Conservation (phyloP, 2,888 invertebrate genomes). For the Thyatira batis region DNA sequence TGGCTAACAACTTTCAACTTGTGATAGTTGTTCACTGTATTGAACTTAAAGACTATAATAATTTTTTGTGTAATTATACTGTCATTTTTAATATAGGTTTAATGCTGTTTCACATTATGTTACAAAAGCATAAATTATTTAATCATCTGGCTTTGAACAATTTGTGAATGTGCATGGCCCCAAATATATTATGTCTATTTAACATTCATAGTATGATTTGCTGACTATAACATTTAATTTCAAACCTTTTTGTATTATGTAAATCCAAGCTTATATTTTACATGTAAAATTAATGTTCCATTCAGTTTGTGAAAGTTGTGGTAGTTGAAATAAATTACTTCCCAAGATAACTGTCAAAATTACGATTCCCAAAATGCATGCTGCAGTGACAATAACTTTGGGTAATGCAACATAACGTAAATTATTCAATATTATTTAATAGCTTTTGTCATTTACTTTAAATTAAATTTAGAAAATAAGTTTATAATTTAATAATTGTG, state of each 20-base stretch:
- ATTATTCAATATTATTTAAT: conserved; percentile 29
- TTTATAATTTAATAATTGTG: conserved; percentile 33
- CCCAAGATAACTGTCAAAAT: not conserved
- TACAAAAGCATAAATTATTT: conserved; percentile 23
- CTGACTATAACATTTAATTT: conserved; percentile 5
- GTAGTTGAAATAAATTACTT: no score
- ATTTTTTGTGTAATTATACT: conserved; percentile 56
- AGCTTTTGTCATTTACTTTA: conserved; percentile 22
- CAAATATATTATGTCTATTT: conserved; percentile 18
- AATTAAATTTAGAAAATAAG: conserved; percentile 36
- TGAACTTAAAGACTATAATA: conserved; percentile 65
- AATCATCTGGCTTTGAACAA: no score
- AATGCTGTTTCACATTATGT: conserved; percentile 37
- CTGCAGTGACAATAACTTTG: conserved; percentile 18
- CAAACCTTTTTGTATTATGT: no score
- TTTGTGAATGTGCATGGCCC: conserved; percentile 33
- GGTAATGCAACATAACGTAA: conserved; percentile 15
- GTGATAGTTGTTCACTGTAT: conserved; percentile 61
- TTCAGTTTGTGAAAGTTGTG: no score
- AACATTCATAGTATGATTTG: conserved; percentile 22
- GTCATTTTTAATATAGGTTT: conserved; percentile 33
- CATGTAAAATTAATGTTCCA: no score
- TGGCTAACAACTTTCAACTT: conserved; percentile 55
- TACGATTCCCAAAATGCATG: conserved; percentile 1
- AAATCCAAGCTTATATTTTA: no score